Conservation (phyloP, 2,888 invertebrate genomes). For the Deilephila porcellus region DNA sequence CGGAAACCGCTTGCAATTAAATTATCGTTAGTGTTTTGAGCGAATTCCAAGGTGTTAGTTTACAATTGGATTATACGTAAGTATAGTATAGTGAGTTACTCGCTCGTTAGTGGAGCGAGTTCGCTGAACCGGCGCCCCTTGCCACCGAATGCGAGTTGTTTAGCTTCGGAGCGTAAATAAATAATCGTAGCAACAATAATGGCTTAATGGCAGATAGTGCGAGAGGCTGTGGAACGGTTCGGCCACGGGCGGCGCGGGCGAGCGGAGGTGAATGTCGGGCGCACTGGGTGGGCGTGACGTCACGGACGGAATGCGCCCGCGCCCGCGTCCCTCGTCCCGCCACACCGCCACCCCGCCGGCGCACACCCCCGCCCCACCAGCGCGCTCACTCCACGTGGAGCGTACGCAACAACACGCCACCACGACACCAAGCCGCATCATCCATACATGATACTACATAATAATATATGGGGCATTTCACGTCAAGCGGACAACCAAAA, state of each 20-base stretch:
- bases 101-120: slow-evolving; percentile 45
- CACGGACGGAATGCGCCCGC: slow-evolving; percentile 82
- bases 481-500: too few species aligned
- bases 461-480: too few species aligned
- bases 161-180: slow-evolving; percentile 65
- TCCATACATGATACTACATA: slow-evolving; percentile 24
- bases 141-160: slow-evolving; percentile 58
- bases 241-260: slow-evolving; percentile 53
- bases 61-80: slow-evolving; percentile 46
- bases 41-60: slow-evolving; percentile 54
- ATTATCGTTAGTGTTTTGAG: slow-evolving; percentile 57
- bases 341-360: slow-evolving; percentile 48
- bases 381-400: slow-evolving; percentile 69
- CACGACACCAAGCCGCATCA: slow-evolving; percentile 47
- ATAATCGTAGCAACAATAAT: slow-evolving; percentile 69
- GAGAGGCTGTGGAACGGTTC: slow-evolving; percentile 57
- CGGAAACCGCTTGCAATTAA: slow-evolving; percentile 53
- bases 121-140: slow-evolving; percentile 52
- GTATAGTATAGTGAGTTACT: slow-evolving; percentile 41
- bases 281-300: slow-evolving; percentile 84
- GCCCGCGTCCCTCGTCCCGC: slow-evolving; percentile 63
- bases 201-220: slow-evolving; percentile 73
- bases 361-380: slow-evolving; percentile 54
- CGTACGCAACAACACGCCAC: slow-evolving; percentile 66
- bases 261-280: slow-evolving; percentile 77